Evolutionary conservation across 1,140 invertebrate species (phyloP).

Genomic region (Dolichoris vasculosae): DNA sequence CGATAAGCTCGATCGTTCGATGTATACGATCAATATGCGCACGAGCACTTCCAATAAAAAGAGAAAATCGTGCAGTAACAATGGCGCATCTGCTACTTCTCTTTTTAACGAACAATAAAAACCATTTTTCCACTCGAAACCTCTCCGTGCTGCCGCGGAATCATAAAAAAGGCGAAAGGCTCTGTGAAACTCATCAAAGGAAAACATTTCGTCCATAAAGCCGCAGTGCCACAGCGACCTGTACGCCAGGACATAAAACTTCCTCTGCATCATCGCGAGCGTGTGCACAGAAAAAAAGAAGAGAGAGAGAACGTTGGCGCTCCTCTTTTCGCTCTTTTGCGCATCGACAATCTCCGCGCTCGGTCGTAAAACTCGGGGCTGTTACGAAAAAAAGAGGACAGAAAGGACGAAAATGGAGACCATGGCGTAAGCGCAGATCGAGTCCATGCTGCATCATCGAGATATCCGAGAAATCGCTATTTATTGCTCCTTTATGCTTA

Average conservation of each 20-base stretch:
- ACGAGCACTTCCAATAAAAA: not conserved
- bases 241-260: slow-evolving; percentile 32
- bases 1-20: not conserved
- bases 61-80: not conserved
- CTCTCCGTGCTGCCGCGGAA: slow-evolving; percentile 38
- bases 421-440: not conserved
- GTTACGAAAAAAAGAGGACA: not conserved
- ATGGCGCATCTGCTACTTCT: slow-evolving; percentile 13
- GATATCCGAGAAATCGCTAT: not conserved
- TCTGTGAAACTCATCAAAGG: slow-evolving; percentile 45
- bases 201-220: slow-evolving; percentile 50
- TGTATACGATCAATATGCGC: slow-evolving; percentile 7
- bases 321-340: slow-evolving; percentile 14
- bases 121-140: slow-evolving; percentile 58
- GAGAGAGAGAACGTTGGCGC: not conserved
- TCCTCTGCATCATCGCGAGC: slow-evolving; percentile 8
- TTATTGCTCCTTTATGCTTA: not conserved
- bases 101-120: slow-evolving; percentile 51
- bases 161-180: slow-evolving; percentile 45
- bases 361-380: slow-evolving; percentile 20
- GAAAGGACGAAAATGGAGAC: not conserved
- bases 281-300: not conserved
- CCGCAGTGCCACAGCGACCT: not conserved
- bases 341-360: slow-evolving; percentile 34
- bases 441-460: not conserved